Base-by-base conservation (phyloP, 1,140 invertebrate genomes). In the Diplogasteroides magnus region DNA sequence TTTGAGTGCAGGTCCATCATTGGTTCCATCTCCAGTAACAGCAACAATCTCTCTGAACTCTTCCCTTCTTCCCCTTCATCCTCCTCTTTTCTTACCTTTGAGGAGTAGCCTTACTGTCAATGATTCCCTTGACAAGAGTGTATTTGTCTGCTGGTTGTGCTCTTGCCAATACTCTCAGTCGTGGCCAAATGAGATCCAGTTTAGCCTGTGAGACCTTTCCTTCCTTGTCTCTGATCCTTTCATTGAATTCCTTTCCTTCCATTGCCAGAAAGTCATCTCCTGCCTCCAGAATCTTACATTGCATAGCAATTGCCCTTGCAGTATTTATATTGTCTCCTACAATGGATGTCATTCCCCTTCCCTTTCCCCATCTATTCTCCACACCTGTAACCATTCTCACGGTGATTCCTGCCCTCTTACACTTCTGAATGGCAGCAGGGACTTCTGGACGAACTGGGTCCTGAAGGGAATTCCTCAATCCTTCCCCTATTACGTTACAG, bases 11-110 rank as follows among this genome's bases (percentile, higher is more conserved):
- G 95, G 95, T 2, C 94, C 95, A 85, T 98, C 95, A 85, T 98
- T 98, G 13, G 95, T 98, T 28, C 95, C 95, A 85, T 98, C 96
- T 27, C 96, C 95, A 2, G 96, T 98, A 15, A 98, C 96, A 58
- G 95, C 95, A n/a, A 98, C 95, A 15, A 98, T 95, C 86, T 98
- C 95, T 57, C 74, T 74, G 67, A 48, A 48, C 37, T 11, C 37
- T 48, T 48, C 37, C 6, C 6, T 48, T 11, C 37, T 48, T 48
- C 37, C 19, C 6, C 37, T 19, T 11, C 19, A 48, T 48, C 37
- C 37, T n/a, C 37, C 19, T 11, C 37, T 19, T 61, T 55, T 0
- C 37, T 26, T 14, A 71, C 69, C 69, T 6, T 55, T 72, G 70
- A 25, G 70, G 26, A 23, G 73, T 71, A 25, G 62, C 56, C 73